Base-by-base conservation (phyloP, 1,140 invertebrate species). In the Danaus melanippus region DNA sequence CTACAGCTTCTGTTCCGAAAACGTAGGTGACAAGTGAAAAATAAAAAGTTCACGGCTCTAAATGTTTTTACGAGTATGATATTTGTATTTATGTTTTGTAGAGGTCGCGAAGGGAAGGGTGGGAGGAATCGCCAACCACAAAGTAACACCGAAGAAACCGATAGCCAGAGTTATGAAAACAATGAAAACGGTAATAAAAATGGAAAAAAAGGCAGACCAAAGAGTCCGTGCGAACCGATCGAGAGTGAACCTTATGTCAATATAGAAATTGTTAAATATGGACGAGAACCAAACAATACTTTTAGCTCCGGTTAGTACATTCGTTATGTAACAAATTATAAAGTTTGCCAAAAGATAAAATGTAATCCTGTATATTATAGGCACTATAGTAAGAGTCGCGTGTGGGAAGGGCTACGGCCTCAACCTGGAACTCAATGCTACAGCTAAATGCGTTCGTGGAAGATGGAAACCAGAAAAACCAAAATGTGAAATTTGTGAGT, bases 391-490 rank as follows among this genome's bases (percentile, higher is more conserved):
- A 0, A 88, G 90, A 67, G 89, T 94, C 9, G 90, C 90, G 8
- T 96, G 94, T 76, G 90, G 90, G 1, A 90, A 91, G 54, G 94
- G 94, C 1, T 95, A 94, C 67, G 90, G 90, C 7, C 79, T 93
- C 0, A 95, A 94, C 72, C 87, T 95, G 42, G 91, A 91, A 4
- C 76, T 87, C 49, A 95, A 96, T 71, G 88, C 90, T 12, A 95
- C 94, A 0, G 93, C 92, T 0, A 92, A 92, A 67, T 96, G 94
- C 75, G 90, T 92, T 1, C 79, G 92, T 47, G 94, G 94, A 1
- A 88, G 90, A 65, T 96, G 95, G 95, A 94, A 93, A 71, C 94
- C 94, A 1, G 90, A 89, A 55, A 92, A 91, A 64, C 94, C 94
- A 0, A 89, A 90, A 64, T 96, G 95, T 73, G 84, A 90, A 68